Base-by-base conservation (phyloP, 2,113 vertebrate genomes). In the Campylomormyrus tamandua region DNA sequence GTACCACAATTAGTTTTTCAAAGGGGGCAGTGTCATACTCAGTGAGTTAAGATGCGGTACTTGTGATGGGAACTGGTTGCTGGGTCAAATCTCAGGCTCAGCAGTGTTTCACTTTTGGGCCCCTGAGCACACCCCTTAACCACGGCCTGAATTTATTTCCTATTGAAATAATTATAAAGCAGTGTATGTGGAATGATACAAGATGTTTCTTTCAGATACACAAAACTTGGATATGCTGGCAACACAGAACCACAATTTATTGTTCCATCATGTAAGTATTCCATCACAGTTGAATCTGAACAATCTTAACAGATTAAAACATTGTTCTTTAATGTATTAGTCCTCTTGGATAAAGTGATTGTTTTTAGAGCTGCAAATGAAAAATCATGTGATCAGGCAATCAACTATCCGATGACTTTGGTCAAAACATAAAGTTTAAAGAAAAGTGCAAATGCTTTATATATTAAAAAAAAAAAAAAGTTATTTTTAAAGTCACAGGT, bases 181-280 rank as follows among this genome's bases (percentile, higher is more conserved):
- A 85, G 42, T 53, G 50, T 11, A 52, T 87, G 50, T 31, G 13
- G 24, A 35, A 48, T 24, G 15, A 87, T 39, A 19, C 85, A 50
- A 87, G 48, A 80, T 96, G 50, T 58, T 46, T 45, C 24, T 84
- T 95, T 8, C 93, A 99, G 98, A 89, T 99, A 99, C 93, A 99
- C 98, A 91, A 99, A 99, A 93, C 94, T 99, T 15, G 98, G 98
- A 88, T 99, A 99, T 96, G 98, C 98, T 53, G 98, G 98, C 93
- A 99, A 99, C 94, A 99, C 98, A 88, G 98, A 99, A 87, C 98
- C 98, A 87, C 98, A 99, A 95, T 99, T 99, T 95, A 99, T 99
- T 93, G 97, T 99, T 93, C 98, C 98, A 90, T 99, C 98, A 94
- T 99, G 98, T 99, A 95, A 99, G 98, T 97, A 92, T 93, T 90